Conservation (phyloP, 1,140 invertebrate genomes). For the Solenopsis fugax region DNA sequence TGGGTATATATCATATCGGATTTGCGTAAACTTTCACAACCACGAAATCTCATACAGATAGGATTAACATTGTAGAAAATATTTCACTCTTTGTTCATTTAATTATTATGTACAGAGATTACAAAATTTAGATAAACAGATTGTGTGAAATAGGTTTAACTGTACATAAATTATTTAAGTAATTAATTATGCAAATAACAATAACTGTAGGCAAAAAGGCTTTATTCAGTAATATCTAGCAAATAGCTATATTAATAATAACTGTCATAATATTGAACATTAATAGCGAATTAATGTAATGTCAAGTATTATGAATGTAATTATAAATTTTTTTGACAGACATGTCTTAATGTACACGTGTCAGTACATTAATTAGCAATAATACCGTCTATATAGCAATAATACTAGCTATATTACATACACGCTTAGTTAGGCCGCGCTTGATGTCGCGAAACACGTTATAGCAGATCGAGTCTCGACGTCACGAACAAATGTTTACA, state of each 20-base stretch:
- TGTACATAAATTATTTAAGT: neutral
- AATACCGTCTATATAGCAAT: neutral
- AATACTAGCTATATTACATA: neutral
- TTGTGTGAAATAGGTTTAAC: neutral
- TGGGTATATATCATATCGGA: conserved; percentile 33
- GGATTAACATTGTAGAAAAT: conserved; percentile 29
- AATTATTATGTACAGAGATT: neutral
- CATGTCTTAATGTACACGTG: neutral
- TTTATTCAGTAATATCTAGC: neutral
- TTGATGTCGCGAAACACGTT: conserved; percentile 7
- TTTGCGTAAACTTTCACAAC: conserved; percentile 31
- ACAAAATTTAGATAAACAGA: conserved; percentile 17
- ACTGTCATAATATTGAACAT: conserved; percentile 4
- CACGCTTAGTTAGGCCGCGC: conserved; percentile 27
- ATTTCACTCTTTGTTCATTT: conserved; percentile 2
- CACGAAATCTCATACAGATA: neutral
- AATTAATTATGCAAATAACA: conserved; percentile 30
- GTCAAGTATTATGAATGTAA: neutral
- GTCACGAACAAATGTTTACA: conserved; percentile 39
- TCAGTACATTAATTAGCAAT: conserved; percentile 14
- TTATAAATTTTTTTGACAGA: conserved; percentile 6
- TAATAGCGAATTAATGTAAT: conserved; percentile 5
- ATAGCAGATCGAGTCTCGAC: conserved; percentile 17
- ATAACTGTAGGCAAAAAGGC: neutral
- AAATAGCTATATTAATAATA: neutral